Conservation (phyloP, 2,888 invertebrate species). For the Macropis europaea region DNA sequence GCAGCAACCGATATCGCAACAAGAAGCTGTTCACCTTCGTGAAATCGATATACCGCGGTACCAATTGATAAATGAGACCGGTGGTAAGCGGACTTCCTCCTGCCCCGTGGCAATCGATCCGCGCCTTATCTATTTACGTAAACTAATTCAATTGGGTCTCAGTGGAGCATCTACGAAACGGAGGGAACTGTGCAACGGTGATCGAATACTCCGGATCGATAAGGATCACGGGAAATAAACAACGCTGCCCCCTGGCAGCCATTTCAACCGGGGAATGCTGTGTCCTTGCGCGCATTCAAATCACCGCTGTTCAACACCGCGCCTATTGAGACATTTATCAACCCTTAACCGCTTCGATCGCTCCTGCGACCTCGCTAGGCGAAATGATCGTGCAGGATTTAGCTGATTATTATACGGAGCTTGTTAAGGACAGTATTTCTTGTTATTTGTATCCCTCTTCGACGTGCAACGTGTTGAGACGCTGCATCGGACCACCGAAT, state of each 20-base stretch:
- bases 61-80: conserved; percentile 45
- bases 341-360: neutral
- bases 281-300: conserved; percentile 41
- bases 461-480: too few species aligned
- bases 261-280: conserved; percentile 28
- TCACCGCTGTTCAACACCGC: conserved; percentile 33
- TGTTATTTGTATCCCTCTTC: too few species aligned
- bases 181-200: conserved; percentile 13
- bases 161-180: conserved; percentile 8
- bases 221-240: conserved; percentile 52
- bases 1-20: conserved; percentile 4
- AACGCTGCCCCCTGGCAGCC: conserved; percentile 30
- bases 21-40: conserved; percentile 34
- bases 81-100: conserved; percentile 17
- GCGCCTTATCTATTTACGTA: conserved; percentile 29
- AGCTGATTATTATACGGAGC: too few species aligned
- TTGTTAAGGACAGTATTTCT: too few species aligned
- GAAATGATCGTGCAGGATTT: too few species aligned
- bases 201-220: conserved; percentile 42
- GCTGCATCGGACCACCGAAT: conserved; percentile 9
- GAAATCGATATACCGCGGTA: conserved; percentile 38
- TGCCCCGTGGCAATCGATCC: conserved; percentile 17
- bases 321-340: conserved; percentile 48
- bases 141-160: conserved; percentile 50
- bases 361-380: too few species aligned